These are phyloP conservation scores for Oscheius onirici DNA, from an alignment of 2,888 invertebrate genomes.

Conservation along the genomic window DNA sequence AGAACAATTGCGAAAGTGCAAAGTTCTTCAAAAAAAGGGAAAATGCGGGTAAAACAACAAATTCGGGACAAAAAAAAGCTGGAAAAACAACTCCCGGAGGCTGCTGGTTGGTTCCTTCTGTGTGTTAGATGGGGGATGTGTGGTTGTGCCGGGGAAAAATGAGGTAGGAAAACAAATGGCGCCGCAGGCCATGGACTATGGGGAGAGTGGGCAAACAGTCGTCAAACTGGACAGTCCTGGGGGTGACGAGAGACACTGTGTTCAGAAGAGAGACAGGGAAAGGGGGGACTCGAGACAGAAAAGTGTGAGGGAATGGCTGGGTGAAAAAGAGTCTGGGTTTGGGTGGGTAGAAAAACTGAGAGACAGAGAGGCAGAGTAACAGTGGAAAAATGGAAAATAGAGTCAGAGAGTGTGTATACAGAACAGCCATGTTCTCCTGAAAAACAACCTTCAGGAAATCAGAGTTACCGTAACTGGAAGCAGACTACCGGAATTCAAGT, in stretches of 20 bases:
- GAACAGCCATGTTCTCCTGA: too few species aligned
- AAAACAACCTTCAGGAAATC: too few species aligned
- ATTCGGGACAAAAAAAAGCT: not conserved
- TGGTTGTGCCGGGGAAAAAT: slow-evolving; percentile 19
- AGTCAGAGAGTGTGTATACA: too few species aligned
- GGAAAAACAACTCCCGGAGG: not conserved
- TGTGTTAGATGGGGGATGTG: not conserved
- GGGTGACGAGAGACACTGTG: slow-evolving; percentile 13
- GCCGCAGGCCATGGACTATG: slow-evolving; percentile 32
- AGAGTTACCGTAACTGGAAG: too few species aligned
- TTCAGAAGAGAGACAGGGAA: slow-evolving; percentile 7
- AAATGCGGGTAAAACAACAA: not conserved
- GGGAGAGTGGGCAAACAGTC: slow-evolving; percentile 35
- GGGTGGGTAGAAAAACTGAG: too few species aligned
- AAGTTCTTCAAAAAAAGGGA: not conserved
- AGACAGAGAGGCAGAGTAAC: not conserved
- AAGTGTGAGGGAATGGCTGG: not conserved
- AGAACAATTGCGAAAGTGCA: not conserved
- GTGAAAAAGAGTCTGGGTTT: not conserved
- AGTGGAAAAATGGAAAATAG: too few species aligned
- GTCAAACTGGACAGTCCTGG: slow-evolving; percentile 30
- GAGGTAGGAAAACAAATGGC: slow-evolving; percentile 35
- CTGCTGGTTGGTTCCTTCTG: not conserved
- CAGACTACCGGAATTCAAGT: too few species aligned
- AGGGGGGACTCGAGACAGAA: not conserved